Conservation (phyloP, 2,888 invertebrate genomes). For the Congeria kusceri region DNA sequence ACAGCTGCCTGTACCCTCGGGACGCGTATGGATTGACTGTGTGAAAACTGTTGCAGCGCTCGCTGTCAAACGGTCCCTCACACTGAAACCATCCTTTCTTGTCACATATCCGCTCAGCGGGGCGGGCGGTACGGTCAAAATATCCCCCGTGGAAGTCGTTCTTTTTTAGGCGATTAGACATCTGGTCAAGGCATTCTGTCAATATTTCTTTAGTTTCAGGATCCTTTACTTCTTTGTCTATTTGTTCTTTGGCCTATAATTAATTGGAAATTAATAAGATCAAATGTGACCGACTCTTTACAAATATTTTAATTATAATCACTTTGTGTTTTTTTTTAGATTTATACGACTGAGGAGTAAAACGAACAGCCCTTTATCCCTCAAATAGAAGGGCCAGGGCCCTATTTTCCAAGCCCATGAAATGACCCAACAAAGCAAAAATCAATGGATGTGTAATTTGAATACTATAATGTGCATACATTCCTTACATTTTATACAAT, state of each 20-base stretch:
- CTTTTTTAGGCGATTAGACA: constrained; percentile 68
- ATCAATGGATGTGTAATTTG: no score
- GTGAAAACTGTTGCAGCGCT: constrained; percentile 76
- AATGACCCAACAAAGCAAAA: no score
- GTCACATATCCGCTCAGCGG: constrained; percentile 79
- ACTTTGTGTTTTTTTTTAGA: no score
- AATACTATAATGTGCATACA: no score
- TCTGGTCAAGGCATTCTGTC: constrained; percentile 67
- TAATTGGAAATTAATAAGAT: background rate
- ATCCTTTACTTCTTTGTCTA: constrained; percentile 72
- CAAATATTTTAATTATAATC: no score
- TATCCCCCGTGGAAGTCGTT: constrained; percentile 75
- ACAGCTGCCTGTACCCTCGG: constrained; percentile 74
- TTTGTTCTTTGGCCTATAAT: constrained; percentile 78
- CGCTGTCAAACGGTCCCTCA: constrained; percentile 80
- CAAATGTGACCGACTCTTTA: background rate
- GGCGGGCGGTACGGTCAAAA: constrained; percentile 73
- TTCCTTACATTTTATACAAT: no score
- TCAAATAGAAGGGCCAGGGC: no score
- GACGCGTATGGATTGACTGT: constrained; percentile 80
- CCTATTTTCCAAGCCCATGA: no score
- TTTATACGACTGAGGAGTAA: no score
- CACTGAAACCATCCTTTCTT: constrained; percentile 83
- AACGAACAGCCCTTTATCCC: no score
- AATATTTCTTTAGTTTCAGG: constrained; percentile 63